Conservation (phyloP, 2,888 invertebrate species). For the Caenorhabditis sulstoni region DNA sequence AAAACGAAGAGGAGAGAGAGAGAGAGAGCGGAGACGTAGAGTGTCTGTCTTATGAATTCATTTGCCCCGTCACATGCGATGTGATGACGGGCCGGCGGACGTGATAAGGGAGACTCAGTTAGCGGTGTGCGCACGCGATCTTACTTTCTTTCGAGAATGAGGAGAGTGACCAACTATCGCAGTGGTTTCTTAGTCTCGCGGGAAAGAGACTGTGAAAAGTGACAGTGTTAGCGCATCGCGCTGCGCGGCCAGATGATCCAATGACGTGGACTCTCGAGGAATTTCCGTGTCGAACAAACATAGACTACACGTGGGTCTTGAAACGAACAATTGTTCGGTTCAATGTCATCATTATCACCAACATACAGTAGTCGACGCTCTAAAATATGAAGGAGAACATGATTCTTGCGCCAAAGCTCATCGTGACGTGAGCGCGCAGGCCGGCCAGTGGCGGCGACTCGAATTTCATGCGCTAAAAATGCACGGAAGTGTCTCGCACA, state of each 20-base stretch:
- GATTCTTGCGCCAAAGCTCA: conserved; percentile 12
- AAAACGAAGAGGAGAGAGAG: neutral
- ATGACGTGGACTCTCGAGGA: conserved; percentile 6
- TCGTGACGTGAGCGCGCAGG: conserved; percentile 6
- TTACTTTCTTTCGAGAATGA: conserved; percentile 4
- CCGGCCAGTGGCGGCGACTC: conserved; percentile 2
- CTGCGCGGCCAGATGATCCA: conserved; percentile 26
- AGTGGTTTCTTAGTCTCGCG: conserved; percentile 1
- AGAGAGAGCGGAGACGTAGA: conserved; percentile 2
- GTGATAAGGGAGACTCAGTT: conserved; percentile 20
- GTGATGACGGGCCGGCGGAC: conserved; percentile 11
- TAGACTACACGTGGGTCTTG: conserved; percentile 24
- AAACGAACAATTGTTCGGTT: conserved; percentile 3
- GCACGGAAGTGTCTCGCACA: conserved; percentile 23
- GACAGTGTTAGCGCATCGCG: conserved; percentile 22
- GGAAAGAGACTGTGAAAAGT: conserved; percentile 18
- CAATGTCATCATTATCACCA: no score
- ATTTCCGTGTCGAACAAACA: conserved; percentile 1
- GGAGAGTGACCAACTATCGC: conserved; percentile 25
- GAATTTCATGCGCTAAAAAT: conserved; percentile 37
- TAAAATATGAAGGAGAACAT: neutral
- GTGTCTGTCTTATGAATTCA: conserved; percentile 8
- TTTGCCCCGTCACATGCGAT: conserved; percentile 28
- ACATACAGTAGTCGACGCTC: no score
- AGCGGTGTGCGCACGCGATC: conserved; percentile 26